Base-by-base conservation (phyloP, 2,797 vertebrate genomes). In the Scleropages formosus region DNA sequence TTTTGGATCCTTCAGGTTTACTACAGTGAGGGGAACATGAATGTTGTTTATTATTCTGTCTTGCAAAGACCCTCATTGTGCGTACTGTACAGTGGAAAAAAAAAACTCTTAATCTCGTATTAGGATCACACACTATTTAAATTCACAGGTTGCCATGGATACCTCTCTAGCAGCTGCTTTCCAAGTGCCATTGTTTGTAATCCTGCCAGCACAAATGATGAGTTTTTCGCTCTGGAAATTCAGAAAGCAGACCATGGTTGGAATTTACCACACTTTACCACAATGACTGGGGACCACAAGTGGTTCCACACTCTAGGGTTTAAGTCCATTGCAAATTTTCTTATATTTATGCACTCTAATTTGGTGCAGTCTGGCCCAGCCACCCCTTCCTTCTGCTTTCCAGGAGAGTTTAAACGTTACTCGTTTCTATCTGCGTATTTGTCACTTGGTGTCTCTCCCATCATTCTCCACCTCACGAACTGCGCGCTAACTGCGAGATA, bases 131-230 rank as follows among this genome's bases (percentile, higher is more conserved):
- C 74, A 73, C 73, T 31, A 72, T 68, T 79, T 73, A 24, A 71
- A 69, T 63, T 79, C 78, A 74, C 82, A 78, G 75, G 79, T 79
- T 82, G 73, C 80, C 73, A 71, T 80, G 78, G 79, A 73, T 75
- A 80, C 75, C 10, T 8, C 59, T 75, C 46, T 56, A 75, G 49
- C 74, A 78, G 82, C 78, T 75, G 83, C 76, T 78, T 80, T 64
- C 79, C 46, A 46, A 75, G 77, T 81, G 72, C 64, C 68, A 69
- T 64, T 80, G 74, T 83, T 81, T 16, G 44, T 76, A 64, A 78
- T 81, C 69, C 79, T 47, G 47, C 79, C 76, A 49, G 74, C 79
- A 64, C 58, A 31, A 6, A 39, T 68, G 76, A 80, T 78, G 76
- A 83, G 76, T 66, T 77, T 76, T 80, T 84, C 77, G 79, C 80